phyloP scores from a whole-genome alignment of 1,140 invertebrate species.

The Phymorhynchus buccinoides region DNA sequence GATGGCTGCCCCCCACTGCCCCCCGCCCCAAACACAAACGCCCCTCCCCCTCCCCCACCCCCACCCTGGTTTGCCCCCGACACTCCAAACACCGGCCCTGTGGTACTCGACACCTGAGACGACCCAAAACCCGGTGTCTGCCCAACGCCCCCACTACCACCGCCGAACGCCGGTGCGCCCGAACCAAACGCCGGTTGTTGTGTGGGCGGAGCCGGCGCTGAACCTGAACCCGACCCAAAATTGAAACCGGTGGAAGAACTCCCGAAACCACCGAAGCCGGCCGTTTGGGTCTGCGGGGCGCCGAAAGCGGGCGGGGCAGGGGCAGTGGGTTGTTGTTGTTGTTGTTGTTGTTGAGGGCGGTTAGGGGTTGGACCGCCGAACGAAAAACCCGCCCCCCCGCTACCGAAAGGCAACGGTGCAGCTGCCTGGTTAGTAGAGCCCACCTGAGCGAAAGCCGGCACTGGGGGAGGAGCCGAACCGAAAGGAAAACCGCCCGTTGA shows the following conservation, averaged over 20 bases:
- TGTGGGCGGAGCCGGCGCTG: neutral
- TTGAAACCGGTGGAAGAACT: neutral
- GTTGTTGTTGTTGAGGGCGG: neutral
- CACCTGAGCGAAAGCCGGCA: neutral
- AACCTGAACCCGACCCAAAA: neutral
- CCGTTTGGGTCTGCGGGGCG: neutral
- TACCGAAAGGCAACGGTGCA: neutral
- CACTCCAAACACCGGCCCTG: neutral
- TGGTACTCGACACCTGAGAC: neutral
- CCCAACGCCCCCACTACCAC: neutral
- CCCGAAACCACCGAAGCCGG: neutral
- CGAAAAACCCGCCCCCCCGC: slow-evolving; percentile 18
- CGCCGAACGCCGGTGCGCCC: slow-evolving; percentile 13
- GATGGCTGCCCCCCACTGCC: neutral
- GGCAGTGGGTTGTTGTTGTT: too few relatives aligned
- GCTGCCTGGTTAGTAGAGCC: neutral
- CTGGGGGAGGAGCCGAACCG: neutral
- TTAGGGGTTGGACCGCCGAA: slow-evolving; percentile 17
- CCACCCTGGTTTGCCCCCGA: neutral
- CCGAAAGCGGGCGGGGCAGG: slow-evolving; percentile 15
- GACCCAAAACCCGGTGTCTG: neutral
- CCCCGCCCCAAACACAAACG: neutral
- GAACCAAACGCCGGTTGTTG: slow-evolving; percentile 13
- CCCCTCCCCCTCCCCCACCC: neutral
- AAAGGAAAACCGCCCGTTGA: neutral